These are phyloP conservation scores for Parelbella ahira DNA, from an alignment of 2,888 invertebrate genomes.

Conservation along the genomic window DNA sequence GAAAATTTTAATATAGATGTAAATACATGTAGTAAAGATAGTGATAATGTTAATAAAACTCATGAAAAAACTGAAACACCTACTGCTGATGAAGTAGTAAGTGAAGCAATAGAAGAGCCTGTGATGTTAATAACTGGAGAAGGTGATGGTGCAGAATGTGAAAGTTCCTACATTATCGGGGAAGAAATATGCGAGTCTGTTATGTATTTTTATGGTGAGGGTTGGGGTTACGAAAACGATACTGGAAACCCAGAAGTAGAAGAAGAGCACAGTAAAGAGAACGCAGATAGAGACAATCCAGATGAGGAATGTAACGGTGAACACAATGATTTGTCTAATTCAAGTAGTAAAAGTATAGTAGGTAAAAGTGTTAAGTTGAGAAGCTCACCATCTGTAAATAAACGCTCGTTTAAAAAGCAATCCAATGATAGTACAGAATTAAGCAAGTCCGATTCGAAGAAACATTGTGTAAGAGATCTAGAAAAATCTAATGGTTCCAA, in stretches of 20 bases:
- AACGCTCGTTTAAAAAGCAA: conserved; percentile 65
- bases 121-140: conserved; percentile 85
- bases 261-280: conserved; percentile 45
- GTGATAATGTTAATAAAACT: conserved; percentile 15
- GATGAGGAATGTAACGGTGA: conserved; percentile 67
- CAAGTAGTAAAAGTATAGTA: conserved; percentile 52
- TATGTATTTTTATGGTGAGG: conserved; percentile 85
- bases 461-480: conserved; percentile 61
- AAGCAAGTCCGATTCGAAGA: conserved; percentile 61
- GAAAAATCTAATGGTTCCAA: conserved; percentile 57
- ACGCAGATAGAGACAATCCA: conserved; percentile 53
- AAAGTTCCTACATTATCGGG: conserved; percentile 78
- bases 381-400: conserved; percentile 45
- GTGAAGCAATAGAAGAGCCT: conserved; percentile 87
- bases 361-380: conserved; percentile 43
- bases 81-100: conserved; percentile 49
- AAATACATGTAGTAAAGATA: conserved; percentile 26
- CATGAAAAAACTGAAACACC: conserved; percentile 24
- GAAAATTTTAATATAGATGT: conserved; percentile 27
- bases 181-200: conserved; percentile 88
- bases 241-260: conserved; percentile 84
- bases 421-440: conserved; percentile 57
- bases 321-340: conserved; percentile 47
- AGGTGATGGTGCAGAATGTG: conserved; percentile 84
- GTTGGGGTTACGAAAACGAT: conserved; percentile 85